Conservation (phyloP, 2,888 invertebrate species). For the Dorcus hopei region DNA sequence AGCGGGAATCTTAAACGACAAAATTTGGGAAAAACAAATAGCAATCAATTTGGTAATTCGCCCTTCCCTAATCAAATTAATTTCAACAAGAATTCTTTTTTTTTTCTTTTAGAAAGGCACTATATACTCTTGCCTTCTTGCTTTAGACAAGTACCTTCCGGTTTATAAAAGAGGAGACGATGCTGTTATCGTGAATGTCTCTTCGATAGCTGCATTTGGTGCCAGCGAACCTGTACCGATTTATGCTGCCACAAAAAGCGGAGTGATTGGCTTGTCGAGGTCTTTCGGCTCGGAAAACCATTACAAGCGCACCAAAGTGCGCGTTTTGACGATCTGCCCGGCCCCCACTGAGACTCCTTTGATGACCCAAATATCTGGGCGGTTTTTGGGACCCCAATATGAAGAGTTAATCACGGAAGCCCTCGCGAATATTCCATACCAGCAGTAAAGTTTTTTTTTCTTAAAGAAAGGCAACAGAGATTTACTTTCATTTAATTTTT, state of each 20-base stretch:
- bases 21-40: slow-evolving; percentile 11
- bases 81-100: neutral
- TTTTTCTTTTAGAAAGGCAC: slow-evolving; percentile 11
- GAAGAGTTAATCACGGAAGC: neutral
- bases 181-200: slow-evolving; percentile 10
- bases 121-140: slow-evolving; percentile 9
- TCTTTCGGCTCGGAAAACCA: slow-evolving; percentile 1
- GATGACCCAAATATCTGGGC: neutral
- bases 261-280: slow-evolving; percentile 3
- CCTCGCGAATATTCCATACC: no score
- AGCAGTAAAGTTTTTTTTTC: neutral
- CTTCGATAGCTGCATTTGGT: slow-evolving; percentile 6
- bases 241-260: slow-evolving; percentile 9
- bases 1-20: slow-evolving; percentile 11
- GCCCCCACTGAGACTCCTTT: slow-evolving; percentile 3
- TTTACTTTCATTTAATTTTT: neutral
- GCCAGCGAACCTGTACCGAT: slow-evolving; percentile 3
- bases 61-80: neutral
- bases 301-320: slow-evolving; percentile 4
- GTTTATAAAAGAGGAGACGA: slow-evolving; percentile 9
- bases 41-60: slow-evolving; percentile 10
- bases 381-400: neutral
- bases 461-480: no score
- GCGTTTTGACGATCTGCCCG: slow-evolving; percentile 10
- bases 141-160: slow-evolving; percentile 10